These are phyloP conservation scores for Mallotus villosus DNA, from an alignment of 2,797 vertebrate genomes.

Conservation along the genomic window DNA sequence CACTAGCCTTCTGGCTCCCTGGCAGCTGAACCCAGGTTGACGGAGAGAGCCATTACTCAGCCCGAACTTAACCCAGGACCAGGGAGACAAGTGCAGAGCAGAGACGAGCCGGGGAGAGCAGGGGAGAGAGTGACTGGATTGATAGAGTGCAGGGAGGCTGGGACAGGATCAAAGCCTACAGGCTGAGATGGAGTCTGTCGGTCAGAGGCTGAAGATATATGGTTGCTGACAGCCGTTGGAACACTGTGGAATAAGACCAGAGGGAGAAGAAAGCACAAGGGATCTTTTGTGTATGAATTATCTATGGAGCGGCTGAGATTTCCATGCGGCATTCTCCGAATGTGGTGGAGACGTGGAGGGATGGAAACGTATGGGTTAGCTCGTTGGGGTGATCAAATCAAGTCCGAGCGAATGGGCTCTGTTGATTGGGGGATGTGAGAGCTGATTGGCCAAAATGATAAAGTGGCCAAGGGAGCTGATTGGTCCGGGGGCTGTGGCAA, in stretches of 20 bases:
- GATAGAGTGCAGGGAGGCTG: not conserved
- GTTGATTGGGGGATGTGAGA: not conserved
- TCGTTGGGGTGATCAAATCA: not conserved
- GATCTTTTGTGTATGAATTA: slow-evolving; percentile 7
- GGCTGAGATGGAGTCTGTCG: not conserved
- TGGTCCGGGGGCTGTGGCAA: slow-evolving; percentile 28
- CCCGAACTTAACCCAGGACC: slow-evolving; percentile 16
- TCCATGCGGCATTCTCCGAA: no score
- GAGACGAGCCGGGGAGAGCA: slow-evolving; percentile 2
- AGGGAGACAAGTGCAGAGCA: slow-evolving; percentile 5
- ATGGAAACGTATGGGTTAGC: not conserved
- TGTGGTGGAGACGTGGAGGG: not conserved
- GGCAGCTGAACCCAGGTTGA: not conserved
- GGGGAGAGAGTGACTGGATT: not conserved
- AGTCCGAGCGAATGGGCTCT: not conserved
- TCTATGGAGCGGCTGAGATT: not conserved
- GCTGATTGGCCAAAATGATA: slow-evolving; percentile 39
- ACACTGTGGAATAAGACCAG: not conserved
- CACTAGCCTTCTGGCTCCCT: not conserved
- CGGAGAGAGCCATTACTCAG: slow-evolving; percentile 16
- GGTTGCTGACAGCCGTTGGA: not conserved
- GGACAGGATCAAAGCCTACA: slow-evolving; percentile 1
- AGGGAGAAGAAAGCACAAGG: slow-evolving; percentile 1
- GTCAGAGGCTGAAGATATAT: not conserved
- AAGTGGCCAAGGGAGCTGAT: slow-evolving; percentile 38